Base-by-base conservation (phyloP, 1,140 invertebrate genomes). In the Tetranychus urticae region DNA sequence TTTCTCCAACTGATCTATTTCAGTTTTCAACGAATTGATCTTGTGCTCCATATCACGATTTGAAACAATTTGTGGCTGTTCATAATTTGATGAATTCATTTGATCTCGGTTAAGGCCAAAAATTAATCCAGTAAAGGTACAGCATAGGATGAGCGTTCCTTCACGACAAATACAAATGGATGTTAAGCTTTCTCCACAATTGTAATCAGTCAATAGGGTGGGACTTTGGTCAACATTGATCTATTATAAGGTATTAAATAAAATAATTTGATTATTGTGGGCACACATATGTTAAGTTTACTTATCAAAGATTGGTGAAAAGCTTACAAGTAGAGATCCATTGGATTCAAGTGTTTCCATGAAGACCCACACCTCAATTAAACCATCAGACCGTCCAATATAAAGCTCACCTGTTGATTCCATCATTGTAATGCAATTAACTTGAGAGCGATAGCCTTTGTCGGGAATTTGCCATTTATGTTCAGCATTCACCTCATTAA, bases 111-210 rank as follows among this genome's bases (percentile, higher is more conserved):
- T 52, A 33, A 66, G 56, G 31, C 64, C 65, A 55, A 66, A 66
- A 46, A 66, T 59, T 12, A 63, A 23, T 13, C 65, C 65, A 42
- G 62, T 63, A 52, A 66, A 65, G 13, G 64, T 62, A 39, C 42
- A 60, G 47, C 61, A 65, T 8, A 66, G n/a, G 7, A 66, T 36
- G 2, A 64, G n/a, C 60, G 74, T 77, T 23, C 79, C 79, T 42
- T 88, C 76, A 55, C 80, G 70, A 13, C 85, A 86, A 61, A 85
- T 86, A 68, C 81, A 76, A 36, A 90, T 73, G 58, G 82, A 79
- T 52, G 82, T 89, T 2, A 92, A 79, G 71, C 85, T 86, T 73
- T 91, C 88, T 65, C 79, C 82, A 62, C 82, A 83, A 66, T 78
- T 79, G 84, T 89, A 67, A 12, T 48, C 23, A 33, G 45, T 56